Evolutionary conservation across 2,797 vertebrate genomes (phyloP).

Genomic region (Pangasius djambal): DNA sequence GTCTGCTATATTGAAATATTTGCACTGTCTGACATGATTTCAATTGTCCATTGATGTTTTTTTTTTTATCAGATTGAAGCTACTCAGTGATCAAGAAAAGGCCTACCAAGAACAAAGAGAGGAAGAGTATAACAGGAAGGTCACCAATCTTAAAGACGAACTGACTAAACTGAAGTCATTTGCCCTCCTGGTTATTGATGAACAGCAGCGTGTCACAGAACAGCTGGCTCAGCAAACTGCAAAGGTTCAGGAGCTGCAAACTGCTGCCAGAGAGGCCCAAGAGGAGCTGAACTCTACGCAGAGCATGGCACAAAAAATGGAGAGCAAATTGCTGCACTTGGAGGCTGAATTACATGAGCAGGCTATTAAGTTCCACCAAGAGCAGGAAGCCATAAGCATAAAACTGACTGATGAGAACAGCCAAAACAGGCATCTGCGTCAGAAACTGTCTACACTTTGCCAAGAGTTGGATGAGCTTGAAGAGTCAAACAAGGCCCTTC

Average conservation of each 20-base stretch:
- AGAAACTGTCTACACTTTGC: slow-evolving; percentile 88
- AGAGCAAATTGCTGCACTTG: slow-evolving; percentile 83
- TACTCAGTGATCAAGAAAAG: slow-evolving; percentile 89
- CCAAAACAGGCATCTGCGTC: slow-evolving; percentile 88
- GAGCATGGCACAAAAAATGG: slow-evolving; percentile 81
- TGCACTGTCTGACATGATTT: background rate
- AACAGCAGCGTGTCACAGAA: slow-evolving; percentile 89
- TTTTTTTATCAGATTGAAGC: slow-evolving; percentile 83
- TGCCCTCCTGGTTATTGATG: slow-evolving; percentile 93
- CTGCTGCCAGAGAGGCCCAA: slow-evolving; percentile 76
- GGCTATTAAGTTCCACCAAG: slow-evolving; percentile 76
- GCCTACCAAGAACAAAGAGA: slow-evolving; percentile 84
- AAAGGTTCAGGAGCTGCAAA: slow-evolving; percentile 85
- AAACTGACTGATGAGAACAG: slow-evolving; percentile 90
- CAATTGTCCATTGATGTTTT: background rate
- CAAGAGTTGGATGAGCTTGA: slow-evolving; percentile 91
- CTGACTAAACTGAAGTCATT: slow-evolving; percentile 94
- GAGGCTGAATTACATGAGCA: slow-evolving; percentile 83
- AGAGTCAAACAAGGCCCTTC: slow-evolving; percentile 90
- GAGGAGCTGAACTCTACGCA: slow-evolving; percentile 82
- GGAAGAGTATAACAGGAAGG: slow-evolving; percentile 84
- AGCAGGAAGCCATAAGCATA: slow-evolving; percentile 88
- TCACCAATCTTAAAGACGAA: slow-evolving; percentile 86
- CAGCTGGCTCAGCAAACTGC: slow-evolving; percentile 84
- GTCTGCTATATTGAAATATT: background rate